phyloP scores from a whole-genome alignment of 2,113 vertebrate genomes.

The Albula goreensis region DNA sequence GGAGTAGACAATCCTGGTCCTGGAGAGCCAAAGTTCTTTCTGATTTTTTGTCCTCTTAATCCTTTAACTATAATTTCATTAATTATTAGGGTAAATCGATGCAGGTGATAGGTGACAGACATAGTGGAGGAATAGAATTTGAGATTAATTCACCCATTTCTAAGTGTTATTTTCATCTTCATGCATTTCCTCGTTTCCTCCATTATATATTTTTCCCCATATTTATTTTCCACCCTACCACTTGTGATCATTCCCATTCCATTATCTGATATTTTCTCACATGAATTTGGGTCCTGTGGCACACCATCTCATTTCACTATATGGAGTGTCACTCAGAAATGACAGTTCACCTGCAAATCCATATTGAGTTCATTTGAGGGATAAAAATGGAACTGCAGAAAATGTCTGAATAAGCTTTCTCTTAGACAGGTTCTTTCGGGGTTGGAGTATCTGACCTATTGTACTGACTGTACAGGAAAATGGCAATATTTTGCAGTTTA shows the following conservation, averaged over 20 bases:
- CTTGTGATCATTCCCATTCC: slow-evolving; percentile 3
- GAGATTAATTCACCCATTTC: too few species aligned
- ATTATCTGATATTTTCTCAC: not conserved
- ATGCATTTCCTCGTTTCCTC: not conserved
- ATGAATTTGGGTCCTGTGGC: not conserved
- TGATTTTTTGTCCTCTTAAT: too few species aligned
- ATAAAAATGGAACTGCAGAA: not conserved
- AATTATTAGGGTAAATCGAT: too few species aligned
- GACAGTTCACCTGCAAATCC: not conserved
- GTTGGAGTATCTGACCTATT: not conserved
- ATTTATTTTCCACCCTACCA: not conserved
- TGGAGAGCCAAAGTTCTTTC: too few species aligned
- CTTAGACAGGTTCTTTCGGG: not conserved
- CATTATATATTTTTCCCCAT: not conserved
- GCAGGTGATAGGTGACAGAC: too few species aligned
- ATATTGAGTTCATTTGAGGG: not conserved
- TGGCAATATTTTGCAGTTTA: not conserved
- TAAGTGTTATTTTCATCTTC: not conserved
- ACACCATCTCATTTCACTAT: not conserved
- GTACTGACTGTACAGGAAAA: not conserved
- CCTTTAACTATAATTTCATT: too few species aligned
- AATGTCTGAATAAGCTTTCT: not conserved
- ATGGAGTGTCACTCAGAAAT: not conserved
- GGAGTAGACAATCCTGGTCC: too few species aligned
- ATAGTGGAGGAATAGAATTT: too few species aligned